These are phyloP conservation scores for Sycophaga agraensis DNA, from an alignment of 1,140 invertebrate genomes.

Conservation along the genomic window DNA sequence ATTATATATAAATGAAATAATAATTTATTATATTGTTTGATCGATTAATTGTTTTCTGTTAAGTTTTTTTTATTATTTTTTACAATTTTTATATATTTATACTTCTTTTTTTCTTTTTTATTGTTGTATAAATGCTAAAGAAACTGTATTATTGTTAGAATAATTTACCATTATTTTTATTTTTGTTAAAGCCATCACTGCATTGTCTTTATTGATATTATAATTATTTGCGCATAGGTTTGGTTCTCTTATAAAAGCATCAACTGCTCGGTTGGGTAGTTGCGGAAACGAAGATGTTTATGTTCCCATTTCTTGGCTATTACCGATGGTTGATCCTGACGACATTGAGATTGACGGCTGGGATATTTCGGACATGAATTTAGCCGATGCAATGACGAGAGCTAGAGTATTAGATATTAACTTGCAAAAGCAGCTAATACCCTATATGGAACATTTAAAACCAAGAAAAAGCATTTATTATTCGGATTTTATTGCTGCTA, in stretches of 20 bases:
- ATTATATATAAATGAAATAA: too few relatives aligned
- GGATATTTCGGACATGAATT: conserved; percentile 87
- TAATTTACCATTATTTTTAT: too few relatives aligned
- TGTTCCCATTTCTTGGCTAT: conserved; percentile 76
- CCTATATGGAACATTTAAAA: conserved; percentile 71
- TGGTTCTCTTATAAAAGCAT: conserved; percentile 88
- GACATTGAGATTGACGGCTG: conserved; percentile 90
- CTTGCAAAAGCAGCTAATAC: conserved; percentile 72
- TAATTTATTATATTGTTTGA: too few relatives aligned
- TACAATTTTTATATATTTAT: too few relatives aligned
- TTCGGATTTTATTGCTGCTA: conserved; percentile 93
- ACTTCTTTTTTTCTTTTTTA: too few relatives aligned
- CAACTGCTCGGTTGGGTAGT: conserved; percentile 80
- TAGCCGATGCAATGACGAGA: conserved; percentile 83
- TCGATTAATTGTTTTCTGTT: too few relatives aligned
- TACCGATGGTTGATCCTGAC: conserved; percentile 90
- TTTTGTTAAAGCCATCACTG: too few relatives aligned
- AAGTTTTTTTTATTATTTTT: too few relatives aligned
- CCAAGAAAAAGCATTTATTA: conserved; percentile 87
- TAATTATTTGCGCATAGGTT: too few relatives aligned
- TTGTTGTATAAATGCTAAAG: too few relatives aligned
- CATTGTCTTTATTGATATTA: too few relatives aligned
- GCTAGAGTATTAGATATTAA: conserved; percentile 75
- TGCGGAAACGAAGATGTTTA: conserved; percentile 73
- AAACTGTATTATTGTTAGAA: too few relatives aligned